Percentiles rank a stretch among this genome's conserved stretches.
Evolutionary conservation across 2,797 vertebrate genomes (phyloP).

Genomic region (Microctenopoma steveboyesi): DNA sequence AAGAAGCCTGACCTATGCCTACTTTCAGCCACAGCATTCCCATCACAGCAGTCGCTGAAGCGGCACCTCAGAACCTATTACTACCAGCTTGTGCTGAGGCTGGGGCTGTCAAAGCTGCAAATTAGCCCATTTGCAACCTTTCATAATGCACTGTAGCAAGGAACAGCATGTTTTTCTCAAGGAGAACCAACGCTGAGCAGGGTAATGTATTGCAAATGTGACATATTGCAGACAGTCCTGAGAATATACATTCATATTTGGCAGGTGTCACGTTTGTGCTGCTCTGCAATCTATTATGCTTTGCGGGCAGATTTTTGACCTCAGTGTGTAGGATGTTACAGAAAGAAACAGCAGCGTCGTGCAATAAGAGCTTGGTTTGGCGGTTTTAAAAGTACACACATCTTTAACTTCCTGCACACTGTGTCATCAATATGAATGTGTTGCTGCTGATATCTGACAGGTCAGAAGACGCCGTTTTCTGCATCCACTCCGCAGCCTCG

Average conservation of each 20-base stretch:
- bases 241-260: constrained; percentile 62
- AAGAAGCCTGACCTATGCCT: constrained; percentile 80
- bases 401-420: constrained; percentile 7
- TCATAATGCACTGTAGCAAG: constrained; percentile 75
- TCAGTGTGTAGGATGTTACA: constrained; percentile 1
- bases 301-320: constrained; percentile 47
- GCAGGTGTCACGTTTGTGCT: constrained; percentile 62
- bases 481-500: neutral
- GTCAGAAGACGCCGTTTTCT: neutral
- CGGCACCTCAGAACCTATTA: constrained; percentile 78
- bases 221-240: constrained; percentile 60
- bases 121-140: constrained; percentile 82
- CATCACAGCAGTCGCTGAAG: constrained; percentile 76
- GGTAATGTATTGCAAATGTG: constrained; percentile 58
- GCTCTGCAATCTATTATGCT: constrained; percentile 54
- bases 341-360: constrained; percentile 8
- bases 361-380: neutral
- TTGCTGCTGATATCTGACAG: neutral
- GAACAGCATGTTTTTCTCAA: constrained; percentile 64
- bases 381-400: neutral
- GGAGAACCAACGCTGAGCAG: constrained; percentile 38
- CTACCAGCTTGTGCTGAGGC: constrained; percentile 67
- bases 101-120: constrained; percentile 78
- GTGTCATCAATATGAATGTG: neutral
- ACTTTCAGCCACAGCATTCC: constrained; percentile 70